Conservation (phyloP, 2,797 vertebrate genomes). For the Knipowitschia caucasica region DNA sequence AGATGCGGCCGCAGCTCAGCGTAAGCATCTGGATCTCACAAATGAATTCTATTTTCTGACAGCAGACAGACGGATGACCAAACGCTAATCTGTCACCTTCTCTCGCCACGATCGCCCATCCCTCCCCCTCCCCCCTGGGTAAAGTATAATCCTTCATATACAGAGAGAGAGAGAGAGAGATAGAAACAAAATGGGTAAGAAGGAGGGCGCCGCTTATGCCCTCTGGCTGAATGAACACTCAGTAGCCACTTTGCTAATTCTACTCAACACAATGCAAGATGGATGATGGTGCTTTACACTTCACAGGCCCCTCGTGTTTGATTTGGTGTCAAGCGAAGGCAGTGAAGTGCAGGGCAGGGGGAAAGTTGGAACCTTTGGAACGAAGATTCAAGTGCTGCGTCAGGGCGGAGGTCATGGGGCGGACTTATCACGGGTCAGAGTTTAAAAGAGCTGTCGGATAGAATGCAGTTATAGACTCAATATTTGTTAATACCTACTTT, state of each 20-base stretch:
- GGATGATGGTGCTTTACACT: slow-evolving; percentile 47
- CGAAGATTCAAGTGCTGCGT: slow-evolving; percentile 34
- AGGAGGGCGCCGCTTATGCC: slow-evolving; percentile 53
- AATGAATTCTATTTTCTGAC: slow-evolving; percentile 77
- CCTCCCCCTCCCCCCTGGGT: slow-evolving; percentile 12
- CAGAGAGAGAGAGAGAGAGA: slow-evolving; percentile 11
- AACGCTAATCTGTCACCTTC: slow-evolving; percentile 63
- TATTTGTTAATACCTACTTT: too few species aligned
- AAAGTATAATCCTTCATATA: slow-evolving; percentile 66
- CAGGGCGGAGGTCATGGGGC: slow-evolving; percentile 12
- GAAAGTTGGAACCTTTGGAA: slow-evolving; percentile 31
- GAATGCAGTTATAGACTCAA: too few species aligned
- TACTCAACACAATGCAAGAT: slow-evolving; percentile 52
- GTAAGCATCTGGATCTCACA: slow-evolving; percentile 75
- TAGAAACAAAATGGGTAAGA: slow-evolving; percentile 33
- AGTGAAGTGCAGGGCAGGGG: slow-evolving; percentile 32
- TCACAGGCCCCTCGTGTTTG: slow-evolving; percentile 44
- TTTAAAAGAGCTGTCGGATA: slow-evolving; percentile 1
- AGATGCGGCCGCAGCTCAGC: slow-evolving; percentile 47
- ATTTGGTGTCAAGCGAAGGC: slow-evolving; percentile 42
- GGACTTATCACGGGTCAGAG: slow-evolving; percentile 10
- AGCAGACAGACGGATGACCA: slow-evolving; percentile 66
- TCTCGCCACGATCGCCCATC: background rate
- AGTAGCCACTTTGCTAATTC: slow-evolving; percentile 56
- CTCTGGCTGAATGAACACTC: slow-evolving; percentile 56